Evolutionary conservation across 2,113 vertebrate species (phyloP), one percentile per base, ranked within the genome.

Genomic region (Bungarus multicinctus): DNA sequence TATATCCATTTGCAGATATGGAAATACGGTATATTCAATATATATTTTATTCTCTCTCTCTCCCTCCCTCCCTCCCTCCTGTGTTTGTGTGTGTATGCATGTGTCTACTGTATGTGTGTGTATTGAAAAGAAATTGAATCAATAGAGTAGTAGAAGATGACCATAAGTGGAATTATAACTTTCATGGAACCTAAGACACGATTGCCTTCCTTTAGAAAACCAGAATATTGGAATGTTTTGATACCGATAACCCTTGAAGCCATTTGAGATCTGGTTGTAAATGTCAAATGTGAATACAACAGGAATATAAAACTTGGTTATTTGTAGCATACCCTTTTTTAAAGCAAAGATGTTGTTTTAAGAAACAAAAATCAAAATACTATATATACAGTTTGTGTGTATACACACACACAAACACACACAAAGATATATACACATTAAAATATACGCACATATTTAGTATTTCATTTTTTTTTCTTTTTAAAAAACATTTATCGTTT

Each of bases 161-260:
- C 90, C 90, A 92, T 93, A 92, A 92, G 93, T 85, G 55, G n/a
- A 94, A 23, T 25, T 88, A 27, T 34, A 85, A 4, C 43, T 91
- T 95, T 94, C 95, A 94, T 89, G 92, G 87, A 47, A 47, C 1
- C 88, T 88, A 93, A 54, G 69, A 3, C 14, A 50, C 52, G 0
- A 0, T 30, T 50, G 55, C 30, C 30, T 52, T n/a, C 23, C 47
- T 23, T 16, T 85, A 92, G 89, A 92, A 96, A 89, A 50, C 94
- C 91, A 60, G 43, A 18, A 91, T 55, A 52, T 12, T 90, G 39
- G 22, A 54, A 5, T 23, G 8, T 23, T 34, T 25, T 90, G 69
- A 85, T 54, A n/a, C 25, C 50, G 16, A 25, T 45, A 53, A 54
- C 25, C 34, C 14, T 1, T 43, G 34, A 9, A 16, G 3, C 6